Evolutionary conservation across 2,888 invertebrate species (phyloP), one percentile per base, ranked within the genome.

Genomic region (Panzeria rudis): DNA sequence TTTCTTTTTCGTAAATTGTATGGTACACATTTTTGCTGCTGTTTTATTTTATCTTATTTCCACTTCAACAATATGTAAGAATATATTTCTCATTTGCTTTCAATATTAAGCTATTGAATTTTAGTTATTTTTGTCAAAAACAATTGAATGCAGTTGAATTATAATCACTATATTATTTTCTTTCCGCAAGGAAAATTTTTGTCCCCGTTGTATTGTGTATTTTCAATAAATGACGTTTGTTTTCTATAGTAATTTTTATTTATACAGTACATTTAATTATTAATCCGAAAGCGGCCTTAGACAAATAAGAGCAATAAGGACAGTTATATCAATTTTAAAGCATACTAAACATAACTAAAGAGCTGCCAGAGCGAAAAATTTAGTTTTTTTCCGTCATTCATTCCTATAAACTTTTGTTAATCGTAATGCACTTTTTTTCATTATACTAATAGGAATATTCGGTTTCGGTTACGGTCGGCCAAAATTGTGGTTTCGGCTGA

Each of bases 191-290:
- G 11, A 64, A 72, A 80, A 61, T 72, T 80, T 25, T 80, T 72
- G 47, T 62, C 76, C 79, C 75, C 52, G 17, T 54, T 56, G 9
- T 17, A 44, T 72, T 80, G 76, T 80, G 61, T 71, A 29, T 64
- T 76, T 73, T 79, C 11, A 61, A 29, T 25, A 75, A 84, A 66
- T 84, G 84, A 71, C 75, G 75, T 84, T 76, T 69, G 71, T 72
- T 44, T 69, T 62, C n/a, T 38, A 44, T 75, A 23, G 9, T 20
- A 1, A 56, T 62, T 50, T 59, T 15, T 72, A 64, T 56, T 79
- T 75, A 69, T 64, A 69, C 73, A 83, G 78, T 79, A 72, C 72
- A 2, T 13, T 15, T n/a, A 13, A 9, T 44, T 71, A 20, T 29
- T 20, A 50, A 50, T 50, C 17, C 5, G 0, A 29, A 15, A 3